Base-by-base conservation (phyloP, 2,888 invertebrate species). In the Aricia artaxerxes region DNA sequence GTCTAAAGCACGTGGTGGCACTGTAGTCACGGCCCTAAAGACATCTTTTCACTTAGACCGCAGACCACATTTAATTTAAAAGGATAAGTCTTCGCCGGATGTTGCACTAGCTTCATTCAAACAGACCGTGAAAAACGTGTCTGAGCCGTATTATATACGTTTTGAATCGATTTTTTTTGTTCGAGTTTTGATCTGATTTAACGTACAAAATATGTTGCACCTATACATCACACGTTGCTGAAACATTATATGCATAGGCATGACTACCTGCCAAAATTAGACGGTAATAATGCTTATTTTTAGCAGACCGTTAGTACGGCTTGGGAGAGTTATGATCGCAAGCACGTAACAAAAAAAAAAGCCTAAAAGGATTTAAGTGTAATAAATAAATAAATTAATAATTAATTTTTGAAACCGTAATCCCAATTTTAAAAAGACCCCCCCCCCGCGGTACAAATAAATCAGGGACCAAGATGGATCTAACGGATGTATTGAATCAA, bases 61-160 rank as follows among this genome's bases (percentile, higher is more conserved):
- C 78, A 80, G 79, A 78, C 78, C 53, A 78, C 49, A 53, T 69
- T 13, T 0, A 38, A 77, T 73, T 77, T 31, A 57, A 81, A 80
- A 81, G 81, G 81, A 79, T 80, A 78, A 78, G 44, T 76, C 13
- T 75, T 31, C 79, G 79, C 78, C 73, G 38, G 77, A 79, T 40
- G 60, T 44, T 60, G 24, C 61, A 40, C n/a, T 61, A n/a, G 61
- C 16, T 69, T 38, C 24, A 73, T 40, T 73, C 73, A 78, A 75
- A 75, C 75, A 44, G 44, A 44, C 40, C 40, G 73, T 44, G 75
- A 44, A 75, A 31, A 49, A 24, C 44, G 24, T 44, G 75, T 75
- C 44, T 75, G 44, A 75, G 44, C 38, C 49, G 75, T 40, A 44
- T 49, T 9, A 24, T 11, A 44, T 73, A 75, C 35, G 35, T 69